Evolutionary conservation across 2,888 invertebrate genomes (phyloP).

Genomic region (Andrena hattorfiana): DNA sequence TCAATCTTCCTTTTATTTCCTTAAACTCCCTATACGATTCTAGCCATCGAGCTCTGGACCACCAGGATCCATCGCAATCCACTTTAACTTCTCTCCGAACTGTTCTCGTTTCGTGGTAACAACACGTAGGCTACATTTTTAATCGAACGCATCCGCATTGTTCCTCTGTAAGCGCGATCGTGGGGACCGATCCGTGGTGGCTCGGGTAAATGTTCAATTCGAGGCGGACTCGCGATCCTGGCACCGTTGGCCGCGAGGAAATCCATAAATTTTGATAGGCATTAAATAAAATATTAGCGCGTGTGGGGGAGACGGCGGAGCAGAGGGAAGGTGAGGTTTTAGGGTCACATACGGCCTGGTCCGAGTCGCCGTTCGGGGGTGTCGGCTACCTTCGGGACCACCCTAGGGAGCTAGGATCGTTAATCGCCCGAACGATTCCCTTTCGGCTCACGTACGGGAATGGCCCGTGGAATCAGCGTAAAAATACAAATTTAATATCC

Average conservation of each 20-base stretch:
- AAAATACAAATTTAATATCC: constrained; percentile 89
- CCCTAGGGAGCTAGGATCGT: constrained; percentile 84
- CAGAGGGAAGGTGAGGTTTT: constrained; percentile 56
- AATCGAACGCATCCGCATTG: constrained; percentile 14
- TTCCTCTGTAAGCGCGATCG: constrained; percentile 12
- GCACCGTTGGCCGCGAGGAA: constrained; percentile 60
- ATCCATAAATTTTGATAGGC: constrained; percentile 84
- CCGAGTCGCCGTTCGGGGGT: constrained; percentile 55
- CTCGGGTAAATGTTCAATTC: constrained; percentile 34
- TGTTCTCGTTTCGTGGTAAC: not conserved
- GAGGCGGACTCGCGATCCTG: constrained; percentile 19
- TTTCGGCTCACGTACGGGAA: constrained; percentile 86
- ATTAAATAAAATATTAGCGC: constrained; percentile 82
- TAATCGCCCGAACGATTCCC: constrained; percentile 86
- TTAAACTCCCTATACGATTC: too few species aligned
- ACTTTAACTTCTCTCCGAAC: too few species aligned
- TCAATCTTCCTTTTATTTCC: too few species aligned
- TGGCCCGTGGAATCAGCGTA: constrained; percentile 87
- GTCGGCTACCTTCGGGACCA: constrained; percentile 65
- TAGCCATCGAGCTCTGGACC: too few species aligned
- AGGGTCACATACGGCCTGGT: constrained; percentile 54
- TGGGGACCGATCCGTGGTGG: not conserved
- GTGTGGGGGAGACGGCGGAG: constrained; percentile 39
- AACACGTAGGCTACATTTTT: constrained; percentile 4
- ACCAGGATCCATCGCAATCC: too few species aligned